Conservation (phyloP, 2,797 vertebrate genomes). For the Oreortyx pictus region DNA sequence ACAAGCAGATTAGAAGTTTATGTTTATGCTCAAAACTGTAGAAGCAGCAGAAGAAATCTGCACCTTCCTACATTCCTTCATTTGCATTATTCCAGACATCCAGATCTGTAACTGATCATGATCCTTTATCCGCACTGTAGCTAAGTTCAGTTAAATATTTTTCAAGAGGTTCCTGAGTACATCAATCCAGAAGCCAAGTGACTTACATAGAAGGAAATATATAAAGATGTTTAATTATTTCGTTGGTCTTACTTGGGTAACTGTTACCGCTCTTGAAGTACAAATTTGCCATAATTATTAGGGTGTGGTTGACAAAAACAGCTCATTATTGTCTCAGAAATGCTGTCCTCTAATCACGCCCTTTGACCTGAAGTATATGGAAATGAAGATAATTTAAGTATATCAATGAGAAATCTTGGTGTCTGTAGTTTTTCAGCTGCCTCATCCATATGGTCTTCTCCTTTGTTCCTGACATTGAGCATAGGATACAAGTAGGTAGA, state of each 20-base stretch:
- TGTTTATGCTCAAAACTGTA: not conserved
- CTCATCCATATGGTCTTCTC: not conserved
- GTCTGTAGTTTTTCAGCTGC: not conserved
- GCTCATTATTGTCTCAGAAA: constrained; percentile 53
- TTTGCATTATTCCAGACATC: constrained; percentile 20
- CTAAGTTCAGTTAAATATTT: not conserved
- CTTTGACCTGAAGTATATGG: constrained; percentile 56
- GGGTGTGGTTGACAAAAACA: constrained; percentile 66
- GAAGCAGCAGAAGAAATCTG: not conserved
- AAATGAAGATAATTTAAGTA: constrained; percentile 70
- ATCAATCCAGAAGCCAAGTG: not conserved
- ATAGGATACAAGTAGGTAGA: not conserved
- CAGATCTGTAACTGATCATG: not conserved
- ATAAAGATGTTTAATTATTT: constrained; percentile 54
- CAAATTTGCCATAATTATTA: constrained; percentile 26
- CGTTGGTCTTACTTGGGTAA: constrained; percentile 24
- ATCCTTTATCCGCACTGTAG: not conserved
- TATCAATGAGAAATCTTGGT: not conserved
- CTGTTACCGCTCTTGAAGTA: not conserved
- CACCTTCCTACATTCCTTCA: not conserved
- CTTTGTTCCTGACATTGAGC: not conserved
- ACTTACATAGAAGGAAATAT: not conserved
- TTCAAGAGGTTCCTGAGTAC: not conserved
- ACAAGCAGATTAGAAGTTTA: not conserved
- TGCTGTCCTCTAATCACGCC: constrained; percentile 35